Evolutionary conservation across 2,797 vertebrate species (phyloP).

Genomic region (Pangasius djambal): DNA sequence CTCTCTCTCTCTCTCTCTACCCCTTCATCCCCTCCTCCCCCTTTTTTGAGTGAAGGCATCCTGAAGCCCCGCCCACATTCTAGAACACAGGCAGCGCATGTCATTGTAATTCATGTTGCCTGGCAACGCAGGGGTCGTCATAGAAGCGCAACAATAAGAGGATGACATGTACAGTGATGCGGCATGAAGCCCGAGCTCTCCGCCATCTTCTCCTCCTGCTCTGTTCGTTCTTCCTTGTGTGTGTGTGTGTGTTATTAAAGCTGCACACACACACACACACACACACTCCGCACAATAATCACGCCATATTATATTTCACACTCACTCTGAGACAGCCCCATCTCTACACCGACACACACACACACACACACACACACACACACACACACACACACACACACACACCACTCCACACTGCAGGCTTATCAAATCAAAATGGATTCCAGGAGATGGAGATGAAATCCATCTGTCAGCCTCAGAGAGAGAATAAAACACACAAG

Average conservation of each 20-base stretch:
- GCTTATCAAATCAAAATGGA: constrained; percentile 52
- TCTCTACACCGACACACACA: background rate
- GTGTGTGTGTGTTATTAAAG: constrained; percentile 24
- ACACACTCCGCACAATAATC: constrained; percentile 19
- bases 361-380: constrained; percentile 26
- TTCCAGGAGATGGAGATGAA: constrained; percentile 52
- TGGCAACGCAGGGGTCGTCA: constrained; percentile 61
- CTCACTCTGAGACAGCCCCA: constrained; percentile 28
- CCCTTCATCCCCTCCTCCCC: background rate
- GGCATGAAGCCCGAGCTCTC: constrained; percentile 51
- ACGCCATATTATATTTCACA: constrained; percentile 40
- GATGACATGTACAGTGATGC: constrained; percentile 61
- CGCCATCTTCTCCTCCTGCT: constrained; percentile 55
- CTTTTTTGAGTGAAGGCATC: constrained; percentile 58
- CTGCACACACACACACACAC: constrained; percentile 12
- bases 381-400: constrained; percentile 23
- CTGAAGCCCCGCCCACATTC: constrained; percentile 52
- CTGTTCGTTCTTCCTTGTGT: background rate
- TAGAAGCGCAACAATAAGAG: constrained; percentile 61
- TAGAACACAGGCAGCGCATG: constrained; percentile 58
- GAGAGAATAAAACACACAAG: constrained; percentile 9
- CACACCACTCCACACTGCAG: background rate
- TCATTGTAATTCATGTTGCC: constrained; percentile 65
- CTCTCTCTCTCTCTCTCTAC: constrained; percentile 13
- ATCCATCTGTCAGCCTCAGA: constrained; percentile 41